Conservation (phyloP, 1,140 invertebrate species). For the Neelides sp. region DNA sequence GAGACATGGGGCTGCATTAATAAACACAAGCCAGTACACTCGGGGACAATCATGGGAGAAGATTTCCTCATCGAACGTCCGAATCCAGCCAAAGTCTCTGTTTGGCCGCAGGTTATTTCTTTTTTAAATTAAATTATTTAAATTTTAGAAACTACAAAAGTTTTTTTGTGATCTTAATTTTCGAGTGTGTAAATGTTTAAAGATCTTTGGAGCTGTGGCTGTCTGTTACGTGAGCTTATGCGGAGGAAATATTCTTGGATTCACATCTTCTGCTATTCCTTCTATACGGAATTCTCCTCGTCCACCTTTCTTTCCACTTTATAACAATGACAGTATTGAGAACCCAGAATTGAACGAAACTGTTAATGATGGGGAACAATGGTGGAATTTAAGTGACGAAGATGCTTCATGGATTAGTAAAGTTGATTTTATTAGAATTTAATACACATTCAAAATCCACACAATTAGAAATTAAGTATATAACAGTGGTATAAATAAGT, state of each 20-base stretch:
- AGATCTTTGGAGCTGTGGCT: conserved; percentile 8
- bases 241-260: conserved; percentile 21
- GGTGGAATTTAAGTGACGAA: background rate
- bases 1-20: too few species aligned
- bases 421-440: background rate
- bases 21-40: too few species aligned
- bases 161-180: too few species aligned
- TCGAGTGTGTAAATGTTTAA: background rate
- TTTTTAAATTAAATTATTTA: background rate
- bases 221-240: conserved; percentile 21
- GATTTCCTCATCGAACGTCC: too few species aligned
- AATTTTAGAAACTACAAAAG: background rate
- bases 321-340: background rate
- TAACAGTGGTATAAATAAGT: too few species aligned
- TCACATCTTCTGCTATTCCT: conserved; percentile 22
- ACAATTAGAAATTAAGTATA: background rate
- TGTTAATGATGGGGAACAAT: conserved; percentile 4
- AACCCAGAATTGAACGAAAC: too few species aligned
- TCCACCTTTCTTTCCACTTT: background rate
- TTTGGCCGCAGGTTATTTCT: background rate
- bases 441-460: background rate
- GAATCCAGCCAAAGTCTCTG: too few species aligned
- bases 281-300: conserved; percentile 1
- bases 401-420: conserved; percentile 1
- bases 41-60: too few species aligned